phyloP scores from a whole-genome alignment of 30 jellyfish, hydroid and myxozoan species.

The Haliclystus octoradiatus region DNA sequence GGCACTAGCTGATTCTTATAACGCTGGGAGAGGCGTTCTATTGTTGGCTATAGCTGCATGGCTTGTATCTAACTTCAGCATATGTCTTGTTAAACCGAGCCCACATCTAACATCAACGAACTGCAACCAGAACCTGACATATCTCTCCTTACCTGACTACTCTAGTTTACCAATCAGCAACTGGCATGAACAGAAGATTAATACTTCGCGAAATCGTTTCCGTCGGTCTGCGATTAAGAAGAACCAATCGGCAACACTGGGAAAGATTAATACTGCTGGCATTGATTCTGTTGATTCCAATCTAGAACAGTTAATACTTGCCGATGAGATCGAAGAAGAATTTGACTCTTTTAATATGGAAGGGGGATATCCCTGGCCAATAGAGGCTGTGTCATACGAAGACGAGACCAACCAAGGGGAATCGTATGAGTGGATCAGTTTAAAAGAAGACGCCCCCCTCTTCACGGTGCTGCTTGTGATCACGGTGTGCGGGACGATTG shows the following conservation, averaged over 20 bases:
- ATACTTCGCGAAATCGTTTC: no score
- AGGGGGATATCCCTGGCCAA: slow-evolving; percentile 91
- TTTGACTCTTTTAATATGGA: slow-evolving; percentile 71
- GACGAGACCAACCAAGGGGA: slow-evolving; percentile 22
- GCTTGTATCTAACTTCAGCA: slow-evolving; percentile 84
- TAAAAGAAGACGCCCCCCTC: slow-evolving; percentile 23
- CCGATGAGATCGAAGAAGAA: slow-evolving; percentile 79
- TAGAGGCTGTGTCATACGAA: slow-evolving; percentile 8
- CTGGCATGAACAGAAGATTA: no score
- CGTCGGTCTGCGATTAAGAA: no score
- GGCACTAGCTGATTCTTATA: slow-evolving; percentile 82
- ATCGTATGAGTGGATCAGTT: slow-evolving; percentile 16
- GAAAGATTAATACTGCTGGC: no score
- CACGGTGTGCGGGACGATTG: slow-evolving; percentile 76
- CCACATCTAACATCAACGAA: slow-evolving; percentile 58
- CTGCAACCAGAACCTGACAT: slow-evolving; percentile 45
- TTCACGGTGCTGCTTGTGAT: slow-evolving; percentile 58
- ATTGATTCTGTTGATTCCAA: no score
- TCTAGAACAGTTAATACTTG: slow-evolving; percentile 51
- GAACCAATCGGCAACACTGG: no score
- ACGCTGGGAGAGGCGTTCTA: slow-evolving; percentile 60
- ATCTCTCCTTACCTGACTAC: slow-evolving; percentile 35
- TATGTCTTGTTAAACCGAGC: slow-evolving; percentile 59
- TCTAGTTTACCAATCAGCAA: slow-evolving; percentile 27
- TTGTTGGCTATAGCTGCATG: slow-evolving; percentile 86